Evolutionary conservation across 2,888 invertebrate species (phyloP), one percentile per base, ranked within the genome.

Genomic region (Ormia ochracea): DNA sequence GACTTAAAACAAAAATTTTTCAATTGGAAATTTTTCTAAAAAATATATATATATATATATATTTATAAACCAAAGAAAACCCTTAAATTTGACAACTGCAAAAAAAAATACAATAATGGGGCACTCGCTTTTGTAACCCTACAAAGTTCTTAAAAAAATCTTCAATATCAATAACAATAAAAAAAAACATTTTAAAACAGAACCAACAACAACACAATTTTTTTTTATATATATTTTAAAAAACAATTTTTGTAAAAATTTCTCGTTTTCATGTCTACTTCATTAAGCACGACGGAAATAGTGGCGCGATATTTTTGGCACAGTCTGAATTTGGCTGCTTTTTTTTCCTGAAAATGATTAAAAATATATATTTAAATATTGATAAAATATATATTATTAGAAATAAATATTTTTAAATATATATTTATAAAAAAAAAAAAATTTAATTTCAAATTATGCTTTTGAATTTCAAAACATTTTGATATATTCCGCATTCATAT

Each of bases 101-200:
- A 38, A 45, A 63, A 66, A 52, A 66, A 59, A 58, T n/a, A 48
- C 17, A 45, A 59, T 17, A 52, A 70, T 31, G 68, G 76, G 76
- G 61, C 76, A 68, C 72, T 65, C 63, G 72, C 80, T 73, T 76
- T 76, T 80, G 76, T 76, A 73, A 76, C 76, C 76, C 68, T 33
- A 2, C n/a, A 58, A 33, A 61, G 26, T 33, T 31, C 12, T 23
- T 41, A 45, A 73, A 48, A 12, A 36, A 69, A 36, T 3, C 10
- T 19, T 5, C 19, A 58, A 9, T 12, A 23, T 17, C 12, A 45
- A 28, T 4, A 58, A 21, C 28, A 43, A 50, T 48, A 52, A 38
- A 4, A n/a, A 28, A 48, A 33, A 33, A 68, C 52, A 54, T 56
- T 26, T 69, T 31, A 63, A 23, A 54, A 72, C 43, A 19, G 31